A percentile compares a stretch with the other conserved stretches of the same genome.
phyloP scores from a whole-genome alignment of 2,113 vertebrate genomes.

The Deroptyus accipitrinus region DNA sequence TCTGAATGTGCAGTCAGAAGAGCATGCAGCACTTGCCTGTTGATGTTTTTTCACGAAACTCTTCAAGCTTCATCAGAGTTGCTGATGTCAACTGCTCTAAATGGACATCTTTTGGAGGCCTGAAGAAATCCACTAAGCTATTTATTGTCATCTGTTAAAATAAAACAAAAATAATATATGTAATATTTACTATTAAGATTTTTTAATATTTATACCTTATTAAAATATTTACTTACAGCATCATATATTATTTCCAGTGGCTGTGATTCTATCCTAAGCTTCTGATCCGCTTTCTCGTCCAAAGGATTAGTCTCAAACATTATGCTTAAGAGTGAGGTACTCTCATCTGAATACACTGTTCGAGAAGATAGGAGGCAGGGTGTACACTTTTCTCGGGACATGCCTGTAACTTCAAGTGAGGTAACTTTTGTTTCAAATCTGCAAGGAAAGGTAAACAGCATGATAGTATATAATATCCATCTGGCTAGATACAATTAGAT shows the following conservation, averaged over 20 bases:
- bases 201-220: not conserved
- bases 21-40: constrained; percentile 80
- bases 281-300: constrained; percentile 87
- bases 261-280: constrained; percentile 87
- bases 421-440: constrained; percentile 86
- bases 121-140: constrained; percentile 89
- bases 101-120: constrained; percentile 88
- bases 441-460: not conserved
- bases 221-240: constrained; percentile 82
- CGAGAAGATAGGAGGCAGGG: constrained; percentile 87
- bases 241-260: constrained; percentile 96
- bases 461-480: not conserved
- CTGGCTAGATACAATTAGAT: not conserved
- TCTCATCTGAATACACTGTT: constrained; percentile 71
- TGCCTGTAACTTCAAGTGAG: constrained; percentile 88
- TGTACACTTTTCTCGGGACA: constrained; percentile 70
- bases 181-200: not conserved
- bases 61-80: constrained; percentile 95
- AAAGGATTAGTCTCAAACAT: constrained; percentile 95
- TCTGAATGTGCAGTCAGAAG: not conserved
- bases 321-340: constrained; percentile 83
- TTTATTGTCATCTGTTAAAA: constrained; percentile 89
- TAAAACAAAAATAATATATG: constrained; percentile 20
- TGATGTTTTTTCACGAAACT: constrained; percentile 94
- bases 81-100: constrained; percentile 91